Percentiles rank a stretch among this genome's conserved stretches.
Conservation (phyloP, 2,113 vertebrate genomes). For the Hepsetus odoe region DNA sequence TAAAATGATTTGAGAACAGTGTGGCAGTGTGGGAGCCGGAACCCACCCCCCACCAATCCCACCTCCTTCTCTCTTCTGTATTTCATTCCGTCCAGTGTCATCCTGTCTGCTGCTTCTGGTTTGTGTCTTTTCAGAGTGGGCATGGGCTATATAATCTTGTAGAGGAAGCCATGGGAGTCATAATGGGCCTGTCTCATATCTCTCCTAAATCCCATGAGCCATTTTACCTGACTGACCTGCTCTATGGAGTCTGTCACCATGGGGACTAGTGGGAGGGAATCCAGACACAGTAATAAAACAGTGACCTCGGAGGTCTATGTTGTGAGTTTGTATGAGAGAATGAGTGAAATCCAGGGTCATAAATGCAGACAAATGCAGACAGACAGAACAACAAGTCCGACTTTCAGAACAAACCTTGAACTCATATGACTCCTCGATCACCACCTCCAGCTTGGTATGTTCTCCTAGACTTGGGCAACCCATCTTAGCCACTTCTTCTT, state of each 20-base stretch:
- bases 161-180: background rate
- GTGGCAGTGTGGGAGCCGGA: background rate
- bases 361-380: background rate
- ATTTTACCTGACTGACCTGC: background rate
- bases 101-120: background rate
- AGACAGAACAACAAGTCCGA: background rate
- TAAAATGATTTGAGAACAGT: conserved; percentile 34
- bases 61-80: too few species aligned
- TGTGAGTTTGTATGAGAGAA: background rate
- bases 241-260: conserved; percentile 2
- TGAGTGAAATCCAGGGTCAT: background rate
- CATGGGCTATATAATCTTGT: background rate
- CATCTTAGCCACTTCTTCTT: conserved; percentile 80
- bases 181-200: conserved; percentile 13
- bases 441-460: conserved; percentile 78
- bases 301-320: background rate
- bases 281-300: conserved; percentile 18
- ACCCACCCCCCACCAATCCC: background rate
- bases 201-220: conserved; percentile 21
- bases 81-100: conserved; percentile 35
- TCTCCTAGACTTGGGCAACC: conserved; percentile 79
- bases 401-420: conserved; percentile 73
- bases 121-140: background rate
- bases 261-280: background rate
- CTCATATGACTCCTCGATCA: conserved; percentile 82